Percentiles rank a stretch among this genome's conserved stretches.
phyloP scores from a whole-genome alignment of 2,888 invertebrate species.

The Pogonocherus hispidulus region DNA sequence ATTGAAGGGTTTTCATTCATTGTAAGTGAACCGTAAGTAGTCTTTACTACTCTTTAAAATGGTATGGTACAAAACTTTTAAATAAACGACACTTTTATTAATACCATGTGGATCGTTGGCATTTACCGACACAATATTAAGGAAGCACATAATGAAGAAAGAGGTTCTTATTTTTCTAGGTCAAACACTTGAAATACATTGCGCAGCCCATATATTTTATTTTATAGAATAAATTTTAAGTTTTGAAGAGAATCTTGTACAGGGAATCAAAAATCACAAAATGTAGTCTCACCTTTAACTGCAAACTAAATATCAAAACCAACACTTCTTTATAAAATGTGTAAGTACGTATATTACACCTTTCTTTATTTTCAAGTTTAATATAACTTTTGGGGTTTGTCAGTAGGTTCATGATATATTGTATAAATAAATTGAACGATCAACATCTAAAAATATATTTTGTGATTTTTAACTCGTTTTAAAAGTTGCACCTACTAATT shows the following conservation, averaged over 20 bases:
- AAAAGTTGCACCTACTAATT: neutral
- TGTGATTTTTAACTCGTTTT: too few species aligned
- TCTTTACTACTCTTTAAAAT: conserved; percentile 53
- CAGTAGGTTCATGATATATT: too few species aligned
- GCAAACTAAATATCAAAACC: too few species aligned
- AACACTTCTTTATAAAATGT: too few species aligned
- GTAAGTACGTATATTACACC: too few species aligned
- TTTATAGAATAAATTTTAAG: neutral
- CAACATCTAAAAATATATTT: too few species aligned
- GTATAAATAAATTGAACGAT: too few species aligned
- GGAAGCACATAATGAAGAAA: conserved; percentile 63
- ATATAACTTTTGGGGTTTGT: too few species aligned
- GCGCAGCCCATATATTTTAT: conserved; percentile 11
- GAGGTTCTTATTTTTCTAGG: conserved; percentile 43
- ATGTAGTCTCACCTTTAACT: neutral
- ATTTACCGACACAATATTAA: conserved; percentile 58
- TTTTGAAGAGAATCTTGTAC: neutral
- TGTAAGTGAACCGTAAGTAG: conserved; percentile 62
- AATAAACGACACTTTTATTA: conserved; percentile 50
- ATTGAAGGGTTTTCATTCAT: conserved; percentile 59
- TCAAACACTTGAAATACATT: conserved; percentile 52
- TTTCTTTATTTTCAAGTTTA: too few species aligned
- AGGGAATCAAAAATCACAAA: conserved; percentile 3
- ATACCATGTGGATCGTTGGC: conserved; percentile 47
- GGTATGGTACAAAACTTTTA: conserved; percentile 56